These are phyloP conservation scores for Lamellibrachia luymesi DNA, from an alignment of 1,140 invertebrate genomes.

Conservation along the genomic window DNA sequence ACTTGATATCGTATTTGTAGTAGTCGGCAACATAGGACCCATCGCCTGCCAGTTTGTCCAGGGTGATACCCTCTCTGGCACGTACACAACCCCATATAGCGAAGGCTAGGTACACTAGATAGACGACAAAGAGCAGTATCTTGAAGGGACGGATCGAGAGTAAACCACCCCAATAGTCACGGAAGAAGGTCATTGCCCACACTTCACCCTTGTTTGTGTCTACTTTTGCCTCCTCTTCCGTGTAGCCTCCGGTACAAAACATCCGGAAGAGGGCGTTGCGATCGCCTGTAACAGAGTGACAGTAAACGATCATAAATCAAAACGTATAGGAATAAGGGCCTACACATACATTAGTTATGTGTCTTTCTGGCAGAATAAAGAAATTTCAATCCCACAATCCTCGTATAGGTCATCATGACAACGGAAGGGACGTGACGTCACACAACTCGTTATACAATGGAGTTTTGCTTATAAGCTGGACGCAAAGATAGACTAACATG, in stretches of 20 bases:
- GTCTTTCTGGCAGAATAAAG: too few relatives aligned
- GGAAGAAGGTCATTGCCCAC: background rate
- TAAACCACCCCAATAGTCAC: constrained; percentile 2
- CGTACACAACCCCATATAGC: constrained; percentile 10
- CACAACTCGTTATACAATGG: too few relatives aligned
- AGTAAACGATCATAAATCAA: too few relatives aligned
- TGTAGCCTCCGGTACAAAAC: background rate
- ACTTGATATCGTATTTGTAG: background rate
- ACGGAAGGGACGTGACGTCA: too few relatives aligned
- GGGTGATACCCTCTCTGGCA: background rate
- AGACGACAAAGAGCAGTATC: background rate
- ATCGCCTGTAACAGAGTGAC: background rate
- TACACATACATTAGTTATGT: too few relatives aligned
- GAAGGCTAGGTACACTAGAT: background rate
- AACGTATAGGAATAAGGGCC: too few relatives aligned
- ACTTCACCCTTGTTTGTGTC: background rate
- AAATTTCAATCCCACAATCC: too few relatives aligned
- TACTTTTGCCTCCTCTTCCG: background rate
- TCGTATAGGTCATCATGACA: too few relatives aligned
- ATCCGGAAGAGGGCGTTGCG: background rate
- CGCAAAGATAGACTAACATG: too few relatives aligned
- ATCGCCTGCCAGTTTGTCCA: background rate
- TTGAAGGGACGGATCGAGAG: background rate
- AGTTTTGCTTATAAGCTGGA: too few relatives aligned
- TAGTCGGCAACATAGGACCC: background rate